Base-by-base conservation (phyloP, 2,797 vertebrate genomes). In the Falco naumanni region DNA sequence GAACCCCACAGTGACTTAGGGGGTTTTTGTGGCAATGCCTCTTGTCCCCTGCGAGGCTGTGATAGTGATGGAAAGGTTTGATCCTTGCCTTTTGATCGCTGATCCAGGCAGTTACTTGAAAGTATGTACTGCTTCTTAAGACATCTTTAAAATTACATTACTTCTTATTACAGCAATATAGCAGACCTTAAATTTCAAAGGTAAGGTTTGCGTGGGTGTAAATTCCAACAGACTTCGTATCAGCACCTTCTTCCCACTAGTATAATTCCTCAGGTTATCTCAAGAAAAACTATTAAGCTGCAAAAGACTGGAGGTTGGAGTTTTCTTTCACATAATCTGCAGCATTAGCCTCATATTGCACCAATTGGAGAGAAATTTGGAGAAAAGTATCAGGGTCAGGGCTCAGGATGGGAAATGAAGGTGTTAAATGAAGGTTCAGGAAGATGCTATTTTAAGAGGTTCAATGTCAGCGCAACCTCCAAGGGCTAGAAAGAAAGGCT, bases 21-120 rank as follows among this genome's bases (percentile, higher is more conserved):
- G 29, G 29, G 31, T 2, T 9, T 26, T 56, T 1, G 47, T 50
- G 66, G 63, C 43, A 71, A 18, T 0, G 21, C 10, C 70, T 47
- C 0, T 34, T 48, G 69, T 50, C 34, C 64, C 56, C 72, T 1
- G 31, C 0, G 4, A 82, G 79, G 69, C 69, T 53, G 34, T 4
- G 57, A 47, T 0, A 10, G n/a, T 0, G 2, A 63, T 2, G 1
- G 76, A 9, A 57, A 50, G 53, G 68, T 31, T 25, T 48, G 57
- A 75, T 50, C 61, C 61, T 56, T 28, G 57, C 33, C 66, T 59
- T 81, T 61, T 48, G 72, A 61, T 57, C 64, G 6, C 25, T 1
- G 24, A 53, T 47, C 66, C 79, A 74, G 84, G 80, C 53, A 37
- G 53, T 6, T 37, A 29, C 76, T 20, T 41, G 50, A 31, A 69